phyloP scores from a whole-genome alignment of 2,797 vertebrate species.

The Phrynocephalus guinanensis region DNA sequence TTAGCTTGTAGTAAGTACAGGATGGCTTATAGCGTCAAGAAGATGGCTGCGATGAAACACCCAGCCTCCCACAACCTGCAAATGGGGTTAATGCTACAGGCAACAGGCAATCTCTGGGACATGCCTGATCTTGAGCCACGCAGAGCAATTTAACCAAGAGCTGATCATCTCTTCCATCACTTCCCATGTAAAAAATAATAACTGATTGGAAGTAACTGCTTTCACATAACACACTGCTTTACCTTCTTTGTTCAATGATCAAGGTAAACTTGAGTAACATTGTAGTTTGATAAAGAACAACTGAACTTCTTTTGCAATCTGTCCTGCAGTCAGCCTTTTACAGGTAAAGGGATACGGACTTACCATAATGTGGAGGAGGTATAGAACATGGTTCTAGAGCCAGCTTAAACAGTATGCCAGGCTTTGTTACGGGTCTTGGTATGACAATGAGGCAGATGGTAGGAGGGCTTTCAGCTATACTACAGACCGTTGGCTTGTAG shows the following conservation, averaged over 20 bases:
- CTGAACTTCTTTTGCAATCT: not conserved
- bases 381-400: too few species aligned
- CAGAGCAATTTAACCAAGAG: not conserved
- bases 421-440: too few species aligned
- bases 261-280: too few species aligned
- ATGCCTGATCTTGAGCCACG: not conserved
- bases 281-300: not conserved
- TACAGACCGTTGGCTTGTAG: too few species aligned
- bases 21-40: not conserved
- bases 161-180: not conserved
- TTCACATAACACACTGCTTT: too few species aligned
- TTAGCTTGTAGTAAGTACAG: constrained; percentile 10
- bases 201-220: not conserved
- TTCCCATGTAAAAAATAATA: not conserved
- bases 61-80: not conserved
- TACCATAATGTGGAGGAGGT: too few species aligned
- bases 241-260: too few species aligned
- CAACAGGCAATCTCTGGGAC: not conserved
- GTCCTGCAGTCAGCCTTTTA: too few species aligned
- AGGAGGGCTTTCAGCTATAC: too few species aligned
- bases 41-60: not conserved
- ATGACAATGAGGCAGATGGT: too few species aligned
- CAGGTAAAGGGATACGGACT: too few species aligned
- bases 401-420: too few species aligned
- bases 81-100: not conserved